Percentiles rank a stretch among this genome's conserved stretches.
Evolutionary conservation across 2,888 invertebrate species (phyloP).

Genomic region (Ectemnius continuus): DNA sequence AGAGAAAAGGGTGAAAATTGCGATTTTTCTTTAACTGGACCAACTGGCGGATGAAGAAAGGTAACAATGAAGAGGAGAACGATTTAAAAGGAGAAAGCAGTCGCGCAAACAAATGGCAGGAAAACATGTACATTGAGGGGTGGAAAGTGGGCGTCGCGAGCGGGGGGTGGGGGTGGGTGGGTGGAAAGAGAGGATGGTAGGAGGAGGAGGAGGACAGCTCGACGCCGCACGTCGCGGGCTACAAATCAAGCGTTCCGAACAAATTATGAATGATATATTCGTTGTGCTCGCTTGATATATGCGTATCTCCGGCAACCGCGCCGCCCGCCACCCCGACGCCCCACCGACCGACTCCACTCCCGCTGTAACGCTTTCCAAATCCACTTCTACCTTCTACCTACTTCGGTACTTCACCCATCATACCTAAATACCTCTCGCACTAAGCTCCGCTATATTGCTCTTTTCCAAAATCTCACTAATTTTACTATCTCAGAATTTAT

Average conservation of each 20-base stretch:
- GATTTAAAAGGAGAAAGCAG: slow-evolving; percentile 8
- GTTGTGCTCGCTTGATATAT: slow-evolving; percentile 75
- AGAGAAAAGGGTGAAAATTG: too few species aligned
- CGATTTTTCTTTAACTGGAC: too few species aligned
- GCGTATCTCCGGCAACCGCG: slow-evolving; percentile 66
- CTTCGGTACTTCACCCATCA: slow-evolving; percentile 48
- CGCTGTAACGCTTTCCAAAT: slow-evolving; percentile 55
- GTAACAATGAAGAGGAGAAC: too few species aligned
- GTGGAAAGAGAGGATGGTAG: slow-evolving; percentile 46
- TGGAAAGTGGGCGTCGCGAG: slow-evolving; percentile 22
- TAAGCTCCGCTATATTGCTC: too few species aligned
- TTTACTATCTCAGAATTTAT: too few species aligned
- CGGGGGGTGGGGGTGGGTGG: slow-evolving; percentile 18
- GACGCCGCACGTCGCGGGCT: slow-evolving; percentile 71
- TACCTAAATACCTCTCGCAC: slow-evolving; percentile 37
- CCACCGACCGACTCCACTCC: slow-evolving; percentile 53
- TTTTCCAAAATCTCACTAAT: too few species aligned
- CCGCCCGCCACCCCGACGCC: slow-evolving; percentile 25
- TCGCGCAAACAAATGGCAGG: slow-evolving; percentile 44
- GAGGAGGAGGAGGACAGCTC: slow-evolving; percentile 35
- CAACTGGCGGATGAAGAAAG: too few species aligned
- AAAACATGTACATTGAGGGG: slow-evolving; percentile 45
- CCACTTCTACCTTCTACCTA: slow-evolving; percentile 52
- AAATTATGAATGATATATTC: slow-evolving; percentile 78
- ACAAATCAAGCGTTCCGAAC: slow-evolving; percentile 77